A percentile compares a stretch with the other conserved stretches of the same genome.
These are phyloP conservation scores for Neopipo cinnamomea DNA, from an alignment of 2,113 vertebrate species.

Conservation along the genomic window DNA sequence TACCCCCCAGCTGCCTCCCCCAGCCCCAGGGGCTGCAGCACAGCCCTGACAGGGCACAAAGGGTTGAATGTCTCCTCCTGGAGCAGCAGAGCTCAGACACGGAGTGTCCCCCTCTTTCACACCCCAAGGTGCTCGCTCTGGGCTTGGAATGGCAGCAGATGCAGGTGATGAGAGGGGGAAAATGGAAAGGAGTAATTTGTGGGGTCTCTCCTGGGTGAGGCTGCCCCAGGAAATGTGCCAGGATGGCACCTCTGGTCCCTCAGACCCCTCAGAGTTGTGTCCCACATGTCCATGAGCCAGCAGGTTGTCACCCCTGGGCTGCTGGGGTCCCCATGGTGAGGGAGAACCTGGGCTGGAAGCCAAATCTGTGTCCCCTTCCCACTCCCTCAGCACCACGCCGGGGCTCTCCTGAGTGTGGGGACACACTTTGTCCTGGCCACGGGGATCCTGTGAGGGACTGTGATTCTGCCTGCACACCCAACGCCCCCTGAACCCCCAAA, in stretches of 20 bases:
- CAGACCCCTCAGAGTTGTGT: not conserved
- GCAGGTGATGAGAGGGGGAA: not conserved
- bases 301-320: accelerated
- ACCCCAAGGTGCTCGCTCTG: not conserved
- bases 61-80: not conserved
- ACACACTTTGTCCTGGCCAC: not conserved
- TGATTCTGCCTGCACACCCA: not conserved
- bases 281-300: not conserved
- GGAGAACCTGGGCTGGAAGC: not conserved
- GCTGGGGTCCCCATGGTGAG: not conserved
- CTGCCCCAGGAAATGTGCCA: accelerated
- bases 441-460: accelerated
- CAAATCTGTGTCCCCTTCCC: not conserved
- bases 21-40: not conserved
- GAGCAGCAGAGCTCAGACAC: not conserved
- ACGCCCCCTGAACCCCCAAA: not conserved
- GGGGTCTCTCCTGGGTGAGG: not conserved
- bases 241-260: not conserved
- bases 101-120: not conserved
- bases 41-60: accelerated
- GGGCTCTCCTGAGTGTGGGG: accelerated
- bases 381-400: accelerated
- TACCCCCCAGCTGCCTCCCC: not conserved
- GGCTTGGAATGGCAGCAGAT: not conserved
- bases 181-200: not conserved